Evolutionary conservation across 1,140 invertebrate genomes (phyloP).

Genomic region (Aporrectodea caliginosa): DNA sequence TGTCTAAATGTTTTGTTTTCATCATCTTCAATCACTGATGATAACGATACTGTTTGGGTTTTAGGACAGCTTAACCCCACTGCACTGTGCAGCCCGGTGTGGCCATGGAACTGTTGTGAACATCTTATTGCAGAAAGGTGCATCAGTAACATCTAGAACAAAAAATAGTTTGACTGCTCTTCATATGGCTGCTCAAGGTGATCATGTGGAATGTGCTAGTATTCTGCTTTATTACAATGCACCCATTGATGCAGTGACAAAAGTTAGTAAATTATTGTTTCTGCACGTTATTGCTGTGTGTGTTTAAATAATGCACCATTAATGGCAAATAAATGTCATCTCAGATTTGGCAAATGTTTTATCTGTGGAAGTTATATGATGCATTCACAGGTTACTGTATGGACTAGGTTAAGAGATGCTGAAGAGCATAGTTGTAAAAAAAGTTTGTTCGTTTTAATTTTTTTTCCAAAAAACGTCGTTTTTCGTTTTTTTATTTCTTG

Average conservation of each 20-base stretch:
- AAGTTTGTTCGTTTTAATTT: too few species aligned
- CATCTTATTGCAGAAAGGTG: constrained; percentile 82
- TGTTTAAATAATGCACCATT: too few species aligned
- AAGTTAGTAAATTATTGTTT: constrained; percentile 48
- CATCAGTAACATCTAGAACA: constrained; percentile 93
- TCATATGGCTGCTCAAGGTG: constrained; percentile 81
- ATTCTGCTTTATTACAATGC: constrained; percentile 92
- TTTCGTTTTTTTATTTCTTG: too few species aligned
- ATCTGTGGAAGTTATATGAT: too few species aligned
- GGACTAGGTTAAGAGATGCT: too few species aligned
- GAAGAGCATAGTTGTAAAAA: too few species aligned
- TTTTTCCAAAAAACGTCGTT: too few species aligned
- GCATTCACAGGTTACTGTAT: too few species aligned
- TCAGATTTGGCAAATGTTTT: too few species aligned
- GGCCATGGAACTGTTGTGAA: constrained; percentile 95
- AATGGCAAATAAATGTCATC: too few species aligned
- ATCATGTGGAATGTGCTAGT: constrained; percentile 93
- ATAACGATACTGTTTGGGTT: background rate
- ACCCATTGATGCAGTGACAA: constrained; percentile 96
- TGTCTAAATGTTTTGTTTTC: background rate
- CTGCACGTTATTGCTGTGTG: too few species aligned
- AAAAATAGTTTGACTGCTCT: constrained; percentile 75
- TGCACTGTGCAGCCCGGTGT: constrained; percentile 97
- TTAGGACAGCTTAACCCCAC: constrained; percentile 86
- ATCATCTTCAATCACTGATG: too few species aligned